These are phyloP conservation scores for Caenorhabditis drosophilae DNA, from an alignment of 2,888 invertebrate species.

Conservation along the genomic window DNA sequence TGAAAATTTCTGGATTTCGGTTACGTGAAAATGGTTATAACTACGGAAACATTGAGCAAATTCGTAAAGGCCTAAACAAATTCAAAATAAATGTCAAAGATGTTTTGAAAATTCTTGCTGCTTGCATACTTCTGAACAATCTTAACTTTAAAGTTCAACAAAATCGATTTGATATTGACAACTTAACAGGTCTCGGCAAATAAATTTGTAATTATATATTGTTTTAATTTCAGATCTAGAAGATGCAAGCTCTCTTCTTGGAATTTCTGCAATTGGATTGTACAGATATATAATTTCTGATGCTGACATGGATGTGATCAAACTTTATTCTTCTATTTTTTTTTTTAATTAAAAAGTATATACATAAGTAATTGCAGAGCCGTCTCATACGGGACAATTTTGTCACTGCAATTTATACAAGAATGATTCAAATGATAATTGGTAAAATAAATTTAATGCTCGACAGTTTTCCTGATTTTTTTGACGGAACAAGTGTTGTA, in stretches of 20 bases:
- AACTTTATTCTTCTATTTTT: neutral
- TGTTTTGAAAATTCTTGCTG: conserved; percentile 35
- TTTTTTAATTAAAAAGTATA: too few species aligned
- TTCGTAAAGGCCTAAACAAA: conserved; percentile 20
- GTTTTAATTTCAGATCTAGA: conserved; percentile 36
- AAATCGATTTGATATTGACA: conserved; percentile 36
- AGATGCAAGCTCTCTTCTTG: conserved; percentile 38
- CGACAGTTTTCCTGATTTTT: conserved; percentile 24
- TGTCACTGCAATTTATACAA: conserved; percentile 34
- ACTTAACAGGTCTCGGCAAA: conserved; percentile 29
- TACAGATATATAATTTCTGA: conserved; percentile 38
- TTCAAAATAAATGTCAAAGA: conserved; percentile 36
- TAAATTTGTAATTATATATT: neutral
- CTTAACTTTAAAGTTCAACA: conserved; percentile 35
- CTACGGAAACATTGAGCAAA: conserved; percentile 41
- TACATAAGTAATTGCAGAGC: conserved; percentile 17
- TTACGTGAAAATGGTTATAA: conserved; percentile 38
- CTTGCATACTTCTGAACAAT: conserved; percentile 43
- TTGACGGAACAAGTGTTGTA: conserved; percentile 32
- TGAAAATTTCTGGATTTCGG: conserved; percentile 41
- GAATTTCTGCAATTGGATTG: conserved; percentile 40
- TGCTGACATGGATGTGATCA: conserved; percentile 19
- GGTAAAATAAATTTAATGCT: conserved; percentile 34
- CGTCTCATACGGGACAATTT: conserved; percentile 36
- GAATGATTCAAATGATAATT: conserved; percentile 32